Percentiles rank a stretch among this genome's conserved stretches.
These are phyloP conservation scores for Cephonodes hylas DNA, from an alignment of 2,888 invertebrate genomes.

Conservation along the genomic window DNA sequence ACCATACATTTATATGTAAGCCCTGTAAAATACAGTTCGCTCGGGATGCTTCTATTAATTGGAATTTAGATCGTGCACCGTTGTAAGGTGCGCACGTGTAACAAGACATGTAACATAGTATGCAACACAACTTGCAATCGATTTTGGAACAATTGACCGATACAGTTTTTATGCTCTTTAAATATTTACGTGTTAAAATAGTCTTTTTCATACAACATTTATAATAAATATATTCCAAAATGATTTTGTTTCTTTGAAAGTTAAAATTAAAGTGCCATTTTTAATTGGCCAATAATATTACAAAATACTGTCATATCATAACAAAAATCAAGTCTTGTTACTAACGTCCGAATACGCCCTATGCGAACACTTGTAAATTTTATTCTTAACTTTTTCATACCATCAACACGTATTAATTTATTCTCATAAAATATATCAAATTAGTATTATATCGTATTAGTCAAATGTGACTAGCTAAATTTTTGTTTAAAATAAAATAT, in stretches of 20 bases:
- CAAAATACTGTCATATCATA: background rate
- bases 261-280: no score
- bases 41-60: background rate
- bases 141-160: background rate
- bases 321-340: background rate
- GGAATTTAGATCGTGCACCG: background rate
- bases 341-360: background rate
- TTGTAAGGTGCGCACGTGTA: background rate
- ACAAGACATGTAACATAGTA: background rate
- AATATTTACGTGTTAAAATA: background rate
- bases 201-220: no score
- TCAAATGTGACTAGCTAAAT: background rate
- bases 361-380: background rate
- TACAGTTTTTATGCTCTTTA: background rate
- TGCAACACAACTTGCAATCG: background rate
- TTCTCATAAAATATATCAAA: constrained; percentile 9
- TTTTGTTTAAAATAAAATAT: background rate
- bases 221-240: no score
- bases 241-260: no score
- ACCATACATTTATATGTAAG: background rate
- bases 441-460: background rate
- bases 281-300: background rate
- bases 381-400: background rate
- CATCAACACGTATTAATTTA: background rate
- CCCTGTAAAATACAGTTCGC: constrained; percentile 4